Evolutionary conservation across 1,140 invertebrate species (phyloP), one percentile per base, ranked within the genome.

Genomic region (Trichomalopsis sarcophagae): DNA sequence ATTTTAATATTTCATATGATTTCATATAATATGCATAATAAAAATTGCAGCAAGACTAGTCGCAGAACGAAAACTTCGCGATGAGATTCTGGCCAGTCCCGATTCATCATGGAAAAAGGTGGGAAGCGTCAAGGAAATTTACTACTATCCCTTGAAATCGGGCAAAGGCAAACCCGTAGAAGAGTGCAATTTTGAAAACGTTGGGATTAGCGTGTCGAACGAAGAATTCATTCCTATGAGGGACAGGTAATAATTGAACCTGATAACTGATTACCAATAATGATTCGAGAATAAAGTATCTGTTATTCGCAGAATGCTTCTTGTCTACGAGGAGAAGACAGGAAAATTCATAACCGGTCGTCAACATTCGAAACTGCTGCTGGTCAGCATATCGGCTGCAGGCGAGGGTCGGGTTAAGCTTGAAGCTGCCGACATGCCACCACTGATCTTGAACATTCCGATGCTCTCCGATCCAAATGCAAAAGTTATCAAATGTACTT

Each of bases 61-160:
- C 7, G 76, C 13, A 11, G 68, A 81, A 44, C n/a, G 21, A 44
- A 71, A 71, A 44, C 13, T 40, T 13, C 1, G 0, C 5, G 44
- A 84, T 69, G 69, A 84, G 33, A 36, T 84, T n/a, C 44, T 84
- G 14, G 68, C 82, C 7, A 69, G 36, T 30, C 84, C 88, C 0
- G 78, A 89, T 14, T 30, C 82, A 14, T 88, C 89, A 13, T 92
- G 91, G 91, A 79, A 84, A 21, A 90, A 90, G 87, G 88, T 92
- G 23, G 92, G 91, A 23, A 78, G 79, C 21, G 87, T 93, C 0
- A 84, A 90, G 71, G 89, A 92, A 78, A 83, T 93, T 36, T 91
- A 87, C 78, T 86, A 87, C 84, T 92, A 92, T 88, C 92, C 92
- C 13, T 66, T 93, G 36, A 92, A 92, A 88, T 93, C 92, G 71